Evolutionary conservation across 1,140 invertebrate genomes (phyloP).

Genomic region (Eurosta solidaginis): DNA sequence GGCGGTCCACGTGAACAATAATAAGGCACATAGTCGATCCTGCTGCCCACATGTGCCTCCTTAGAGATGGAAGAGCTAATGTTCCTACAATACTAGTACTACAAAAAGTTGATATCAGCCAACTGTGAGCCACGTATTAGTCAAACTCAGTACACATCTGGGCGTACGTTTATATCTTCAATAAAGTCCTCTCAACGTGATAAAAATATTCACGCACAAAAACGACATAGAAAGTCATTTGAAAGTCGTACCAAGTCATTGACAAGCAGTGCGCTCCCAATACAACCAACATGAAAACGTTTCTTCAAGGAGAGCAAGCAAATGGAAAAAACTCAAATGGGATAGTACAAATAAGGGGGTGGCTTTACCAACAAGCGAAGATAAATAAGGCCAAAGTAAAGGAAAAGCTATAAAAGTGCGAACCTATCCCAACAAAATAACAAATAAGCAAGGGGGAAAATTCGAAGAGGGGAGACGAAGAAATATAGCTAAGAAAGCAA

Average conservation of each 20-base stretch:
- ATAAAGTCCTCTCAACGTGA: not conserved
- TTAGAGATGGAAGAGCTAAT: too few species aligned
- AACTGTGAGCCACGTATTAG: too few species aligned
- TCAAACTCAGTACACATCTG: too few species aligned
- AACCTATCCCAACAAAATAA: slow-evolving; percentile 22
- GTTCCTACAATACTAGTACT: too few species aligned
- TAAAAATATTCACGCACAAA: slow-evolving; percentile 4
- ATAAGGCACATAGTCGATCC: too few species aligned
- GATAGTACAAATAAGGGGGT: not conserved
- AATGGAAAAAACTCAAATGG: not conserved
- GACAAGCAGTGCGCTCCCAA: slow-evolving; percentile 26
- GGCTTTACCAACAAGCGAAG: not conserved
- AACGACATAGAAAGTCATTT: slow-evolving; percentile 33
- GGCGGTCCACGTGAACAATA: too few species aligned
- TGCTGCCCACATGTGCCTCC: too few species aligned
- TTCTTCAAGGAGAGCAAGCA: slow-evolving; percentile 15
- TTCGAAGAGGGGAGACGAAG: not conserved
- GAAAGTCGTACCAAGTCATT: slow-evolving; percentile 35
- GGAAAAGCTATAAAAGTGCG: slow-evolving; percentile 10
- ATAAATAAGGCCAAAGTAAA: not conserved
- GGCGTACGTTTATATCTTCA: too few species aligned
- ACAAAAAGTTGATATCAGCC: too few species aligned
- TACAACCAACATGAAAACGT: not conserved
- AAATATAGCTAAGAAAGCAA: not conserved
- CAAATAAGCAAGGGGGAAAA: not conserved